Base-by-base conservation (phyloP, 2,113 vertebrate species). In the Brachypodius melanocephalos region DNA sequence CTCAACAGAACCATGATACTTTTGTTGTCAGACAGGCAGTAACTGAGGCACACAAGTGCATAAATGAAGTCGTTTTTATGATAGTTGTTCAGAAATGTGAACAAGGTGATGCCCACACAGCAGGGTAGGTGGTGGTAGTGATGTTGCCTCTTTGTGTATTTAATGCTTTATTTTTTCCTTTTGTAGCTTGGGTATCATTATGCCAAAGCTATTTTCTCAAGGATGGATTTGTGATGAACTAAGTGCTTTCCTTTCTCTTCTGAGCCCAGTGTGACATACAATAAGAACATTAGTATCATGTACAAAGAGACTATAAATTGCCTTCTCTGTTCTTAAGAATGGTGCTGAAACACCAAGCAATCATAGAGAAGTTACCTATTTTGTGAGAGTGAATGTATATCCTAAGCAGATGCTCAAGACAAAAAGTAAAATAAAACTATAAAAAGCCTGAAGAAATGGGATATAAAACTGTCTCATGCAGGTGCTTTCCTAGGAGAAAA, bases 381-480 rank as follows among this genome's bases (percentile, higher is more conserved):
- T 78, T 90, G 28, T 76, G 62, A 43, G 34, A 91, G 42, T 72
- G 55, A 90, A 63, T 63, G 55, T 80, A 51, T 66, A 73, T 59
- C 65, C 38, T 90, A 88, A 95, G 58, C 25, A 88, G 51, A 32
- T 54, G 15, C 74, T 93, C 43, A 71, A 29, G 63, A 61, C 26
- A 57, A 77, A 90, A 88, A 63, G 21, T 43, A 63, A 75, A 66
- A 77, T 28, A 90, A 80, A 89, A 25, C 43, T 62, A 66, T 21
- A 85, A 69, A 88, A 72, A 82, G 21, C 31, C 48, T 61, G 22
- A 18, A 71, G 68, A 88, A 88, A 86, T 78, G 34, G 29, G 79
- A 68, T 87, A 76, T 93, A 93, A 95, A 92, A 72, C n/a, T 86
- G 51, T n/a, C 67, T 93, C 55, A 31, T 52, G 28, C 57, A 68